These are phyloP conservation scores for Hystrix cristata DNA, from an alignment of 2,113 vertebrate species.

Conservation along the genomic window DNA sequence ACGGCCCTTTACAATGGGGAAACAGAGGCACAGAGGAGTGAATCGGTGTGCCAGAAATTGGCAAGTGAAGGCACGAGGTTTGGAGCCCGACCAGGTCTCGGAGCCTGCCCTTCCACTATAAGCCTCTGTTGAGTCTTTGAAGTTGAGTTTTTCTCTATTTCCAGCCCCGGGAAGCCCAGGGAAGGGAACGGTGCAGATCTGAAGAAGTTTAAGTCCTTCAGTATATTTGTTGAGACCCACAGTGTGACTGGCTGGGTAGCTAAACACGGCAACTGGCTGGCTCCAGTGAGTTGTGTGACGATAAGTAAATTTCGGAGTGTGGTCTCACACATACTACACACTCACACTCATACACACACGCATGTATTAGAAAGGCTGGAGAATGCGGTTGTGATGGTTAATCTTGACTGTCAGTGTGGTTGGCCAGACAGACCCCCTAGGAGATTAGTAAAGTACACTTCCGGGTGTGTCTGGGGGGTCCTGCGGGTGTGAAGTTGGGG, in stretches of 20 bases:
- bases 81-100: not conserved
- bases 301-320: not conserved
- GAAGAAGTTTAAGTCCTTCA: not conserved
- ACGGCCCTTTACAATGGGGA: not conserved
- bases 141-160: not conserved
- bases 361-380: not conserved
- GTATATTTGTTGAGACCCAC: not conserved
- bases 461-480: not conserved
- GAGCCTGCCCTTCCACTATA: not conserved
- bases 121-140: not conserved
- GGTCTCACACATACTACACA: not conserved
- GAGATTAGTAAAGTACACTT: not conserved
- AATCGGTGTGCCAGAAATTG: not conserved
- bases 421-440: not conserved
- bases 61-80: not conserved
- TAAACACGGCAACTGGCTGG: not conserved
- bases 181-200: not conserved
- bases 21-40: not conserved
- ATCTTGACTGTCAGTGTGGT: not conserved
- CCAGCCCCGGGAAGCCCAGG: not conserved
- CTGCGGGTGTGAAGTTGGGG: not conserved
- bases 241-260: not conserved
- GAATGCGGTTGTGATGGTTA: not conserved
- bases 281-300: not conserved
- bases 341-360: not conserved